Conservation (phyloP, 1,140 invertebrate genomes). For the Berghia stephanieae region DNA sequence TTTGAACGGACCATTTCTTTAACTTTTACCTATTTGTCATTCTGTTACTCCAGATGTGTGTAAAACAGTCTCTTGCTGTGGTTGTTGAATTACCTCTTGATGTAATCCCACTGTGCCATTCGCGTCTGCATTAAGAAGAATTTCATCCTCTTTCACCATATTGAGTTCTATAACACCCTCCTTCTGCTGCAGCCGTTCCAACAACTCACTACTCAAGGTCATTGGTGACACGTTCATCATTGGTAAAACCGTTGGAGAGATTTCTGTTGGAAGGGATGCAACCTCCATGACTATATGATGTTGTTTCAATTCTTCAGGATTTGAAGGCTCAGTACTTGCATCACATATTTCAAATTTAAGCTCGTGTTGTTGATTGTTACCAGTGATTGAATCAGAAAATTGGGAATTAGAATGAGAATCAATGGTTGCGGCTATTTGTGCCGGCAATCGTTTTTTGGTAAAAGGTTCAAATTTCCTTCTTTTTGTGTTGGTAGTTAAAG, state of each 20-base stretch:
- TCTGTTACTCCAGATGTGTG: too few species aligned
- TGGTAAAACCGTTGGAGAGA: constrained; percentile 14
- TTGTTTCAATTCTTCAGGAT: too few species aligned
- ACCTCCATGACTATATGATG: neutral
- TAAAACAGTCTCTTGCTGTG: too few species aligned
- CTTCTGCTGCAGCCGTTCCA: constrained; percentile 15
- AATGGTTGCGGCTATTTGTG: neutral
- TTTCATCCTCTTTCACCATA: constrained; percentile 11
- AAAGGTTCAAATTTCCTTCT: constrained; percentile 25
- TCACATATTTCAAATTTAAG: too few species aligned
- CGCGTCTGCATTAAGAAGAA: neutral
- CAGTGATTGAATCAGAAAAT: too few species aligned
- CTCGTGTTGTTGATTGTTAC: too few species aligned
- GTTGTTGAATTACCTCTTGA: too few species aligned
- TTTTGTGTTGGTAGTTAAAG: neutral
- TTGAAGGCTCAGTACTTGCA: too few species aligned
- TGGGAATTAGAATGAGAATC: neutral
- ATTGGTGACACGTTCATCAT: constrained; percentile 16
- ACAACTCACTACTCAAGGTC: constrained; percentile 1
- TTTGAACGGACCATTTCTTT: too few species aligned
- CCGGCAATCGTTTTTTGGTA: neutral
- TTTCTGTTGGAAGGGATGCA: neutral
- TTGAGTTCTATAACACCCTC: constrained; percentile 27
- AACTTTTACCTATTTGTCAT: too few species aligned
- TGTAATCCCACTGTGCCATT: too few species aligned